phyloP scores from a whole-genome alignment of 2,888 invertebrate genomes.

The Lasioglossum vierecki region DNA sequence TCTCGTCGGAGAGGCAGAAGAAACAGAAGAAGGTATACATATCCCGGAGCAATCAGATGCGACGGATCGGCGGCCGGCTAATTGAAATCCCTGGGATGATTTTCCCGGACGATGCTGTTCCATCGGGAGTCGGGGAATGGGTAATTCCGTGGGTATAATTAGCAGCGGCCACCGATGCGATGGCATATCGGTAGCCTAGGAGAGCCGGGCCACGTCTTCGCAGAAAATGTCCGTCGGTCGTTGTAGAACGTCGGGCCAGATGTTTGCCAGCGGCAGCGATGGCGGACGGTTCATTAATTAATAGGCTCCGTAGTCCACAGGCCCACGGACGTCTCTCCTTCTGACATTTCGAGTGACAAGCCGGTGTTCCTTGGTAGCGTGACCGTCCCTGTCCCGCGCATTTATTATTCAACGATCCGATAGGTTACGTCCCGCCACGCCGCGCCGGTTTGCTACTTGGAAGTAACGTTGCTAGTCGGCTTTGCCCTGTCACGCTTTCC shows the following conservation, averaged over 20 bases:
- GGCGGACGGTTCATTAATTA: constrained; percentile 81
- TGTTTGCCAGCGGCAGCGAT: constrained; percentile 64
- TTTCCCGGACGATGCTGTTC: constrained; percentile 28
- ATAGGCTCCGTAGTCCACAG: constrained; percentile 76
- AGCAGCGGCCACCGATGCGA: constrained; percentile 48
- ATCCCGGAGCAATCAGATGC: constrained; percentile 10
- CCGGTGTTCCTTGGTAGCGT: constrained; percentile 80
- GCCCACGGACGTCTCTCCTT: constrained; percentile 74
- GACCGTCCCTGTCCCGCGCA: constrained; percentile 80
- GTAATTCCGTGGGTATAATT: constrained; percentile 47
- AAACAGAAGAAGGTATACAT: constrained; percentile 15
- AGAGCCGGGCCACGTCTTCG: constrained; percentile 42
- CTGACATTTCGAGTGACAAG: constrained; percentile 83
- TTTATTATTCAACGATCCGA: constrained; percentile 82
- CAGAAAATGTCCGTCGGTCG: constrained; percentile 52
- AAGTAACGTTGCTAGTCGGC: constrained; percentile 65
- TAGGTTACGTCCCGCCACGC: constrained; percentile 74
- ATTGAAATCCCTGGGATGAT: constrained; percentile 49
- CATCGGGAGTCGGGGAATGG: constrained; percentile 19
- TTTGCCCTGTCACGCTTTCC: constrained; percentile 74
- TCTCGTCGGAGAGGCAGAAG: background rate
- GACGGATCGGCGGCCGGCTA: constrained; percentile 27
- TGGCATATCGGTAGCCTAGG: constrained; percentile 35
- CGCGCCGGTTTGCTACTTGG: constrained; percentile 72
- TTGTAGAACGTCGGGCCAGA: constrained; percentile 44